These are phyloP conservation scores for Indicator indicator DNA, from an alignment of 2,113 vertebrate genomes.

Conservation along the genomic window DNA sequence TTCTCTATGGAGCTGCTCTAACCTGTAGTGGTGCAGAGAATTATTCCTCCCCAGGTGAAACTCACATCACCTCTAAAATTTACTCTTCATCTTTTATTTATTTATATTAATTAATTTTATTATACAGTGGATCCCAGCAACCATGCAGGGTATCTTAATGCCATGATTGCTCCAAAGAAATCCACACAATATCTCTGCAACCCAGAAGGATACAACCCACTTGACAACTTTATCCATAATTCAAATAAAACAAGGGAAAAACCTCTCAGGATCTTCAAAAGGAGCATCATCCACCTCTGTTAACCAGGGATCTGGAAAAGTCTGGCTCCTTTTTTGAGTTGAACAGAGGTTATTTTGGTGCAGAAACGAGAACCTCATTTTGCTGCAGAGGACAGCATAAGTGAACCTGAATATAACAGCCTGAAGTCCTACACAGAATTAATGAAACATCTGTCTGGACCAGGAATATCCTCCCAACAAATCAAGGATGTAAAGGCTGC, in stretches of 20 bases:
- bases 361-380: background rate
- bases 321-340: background rate
- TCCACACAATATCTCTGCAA: fast-evolving
- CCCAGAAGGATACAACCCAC: background rate
- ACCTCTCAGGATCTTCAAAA: background rate
- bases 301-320: background rate
- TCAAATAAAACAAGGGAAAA: background rate
- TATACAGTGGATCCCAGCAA: background rate
- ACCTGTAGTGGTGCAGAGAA: too few species aligned
- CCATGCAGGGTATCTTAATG: background rate
- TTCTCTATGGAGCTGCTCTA: too few species aligned
- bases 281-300: background rate
- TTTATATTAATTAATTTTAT: background rate
- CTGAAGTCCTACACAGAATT: background rate
- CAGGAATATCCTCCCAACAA: background rate
- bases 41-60: background rate
- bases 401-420: background rate
- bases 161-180: background rate
- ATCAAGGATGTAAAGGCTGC: background rate
- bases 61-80: background rate
- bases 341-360: background rate
- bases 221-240: background rate
- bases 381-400: background rate
- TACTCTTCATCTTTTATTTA: background rate
- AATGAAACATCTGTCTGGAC: background rate